These are phyloP conservation scores for Arge pagana DNA, from an alignment of 2,888 invertebrate species.

Conservation along the genomic window DNA sequence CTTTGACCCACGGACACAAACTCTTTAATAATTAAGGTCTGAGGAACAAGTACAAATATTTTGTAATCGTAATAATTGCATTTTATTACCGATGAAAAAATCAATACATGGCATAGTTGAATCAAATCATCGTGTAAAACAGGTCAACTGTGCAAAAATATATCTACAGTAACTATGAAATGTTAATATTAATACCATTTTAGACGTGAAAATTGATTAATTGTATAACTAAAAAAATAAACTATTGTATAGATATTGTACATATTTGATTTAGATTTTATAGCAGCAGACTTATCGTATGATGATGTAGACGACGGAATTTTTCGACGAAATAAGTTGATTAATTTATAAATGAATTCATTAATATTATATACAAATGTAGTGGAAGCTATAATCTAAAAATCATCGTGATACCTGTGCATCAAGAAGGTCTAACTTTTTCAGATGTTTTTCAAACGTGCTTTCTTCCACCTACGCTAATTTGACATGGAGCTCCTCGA, in stretches of 20 bases:
- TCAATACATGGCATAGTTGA: background rate
- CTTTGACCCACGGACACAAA: background rate
- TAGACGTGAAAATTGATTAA: too few relatives aligned
- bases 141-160: too few relatives aligned
- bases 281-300: too few relatives aligned
- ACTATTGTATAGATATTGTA: too few relatives aligned
- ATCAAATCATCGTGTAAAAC: too few relatives aligned
- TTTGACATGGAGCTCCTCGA: background rate
- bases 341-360: background rate
- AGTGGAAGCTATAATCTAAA: too few relatives aligned
- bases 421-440: background rate
- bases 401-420: background rate
- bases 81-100: background rate
- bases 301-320: too few relatives aligned
- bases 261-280: too few relatives aligned
- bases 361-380: background rate
- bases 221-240: too few relatives aligned
- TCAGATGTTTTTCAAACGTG: background rate
- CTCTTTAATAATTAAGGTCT: conserved; percentile 4
- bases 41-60: background rate
- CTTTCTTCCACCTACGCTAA: background rate
- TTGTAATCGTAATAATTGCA: background rate
- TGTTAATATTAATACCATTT: too few relatives aligned
- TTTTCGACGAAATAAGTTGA: background rate
- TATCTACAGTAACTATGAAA: too few relatives aligned